Evolutionary conservation across 2,113 vertebrate species (phyloP), one percentile per base, ranked within the genome.

Genomic region (Emydura subglobosa): DNA sequence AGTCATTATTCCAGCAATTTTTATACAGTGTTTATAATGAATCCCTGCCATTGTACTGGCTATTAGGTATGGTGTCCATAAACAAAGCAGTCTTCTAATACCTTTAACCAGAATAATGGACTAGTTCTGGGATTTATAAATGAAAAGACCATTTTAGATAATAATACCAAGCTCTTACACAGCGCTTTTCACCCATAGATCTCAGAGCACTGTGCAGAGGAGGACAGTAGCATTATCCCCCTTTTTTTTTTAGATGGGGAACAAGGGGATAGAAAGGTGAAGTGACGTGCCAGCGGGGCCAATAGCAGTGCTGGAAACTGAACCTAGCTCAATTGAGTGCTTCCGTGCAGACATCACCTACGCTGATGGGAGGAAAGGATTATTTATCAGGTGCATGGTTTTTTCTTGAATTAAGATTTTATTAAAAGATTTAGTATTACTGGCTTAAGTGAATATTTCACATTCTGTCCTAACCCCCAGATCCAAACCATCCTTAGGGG

Each of bases 11-110:
- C 92, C 87, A 95, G 80, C 82, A 54, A 2, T 82, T 91, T 97
- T 65, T 47, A 50, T 84, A 50, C 93, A 87, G 31, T 39, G 96
- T 96, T 96, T 95, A 92, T 94, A 94, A 96, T 96, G 92, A 95
- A 88, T 93, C 68, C 82, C 92, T 68, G 86, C 86, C 49, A 83
- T 93, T 92, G 86, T 89, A 78, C 86, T 96, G 53, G 80, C 83
- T 95, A 2, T 84, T 89, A 95, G 47, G 29, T 95, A 94, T 97
- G 50, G 92, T 94, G 6, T 44, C 5, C 72, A 76, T 44, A 94
- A 96, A 95, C 80, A 95, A 93, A 90, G 50, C 24, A 51, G 85
- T 74, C 8, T 11, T 42, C 22, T 96, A 1, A 0, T 89, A 93
- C 89, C 50, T 95, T 89, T 51, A 81, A 72, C 83, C 81, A 87